phyloP scores from a whole-genome alignment of 1,140 invertebrate species.

The Melanaphis sacchari region DNA sequence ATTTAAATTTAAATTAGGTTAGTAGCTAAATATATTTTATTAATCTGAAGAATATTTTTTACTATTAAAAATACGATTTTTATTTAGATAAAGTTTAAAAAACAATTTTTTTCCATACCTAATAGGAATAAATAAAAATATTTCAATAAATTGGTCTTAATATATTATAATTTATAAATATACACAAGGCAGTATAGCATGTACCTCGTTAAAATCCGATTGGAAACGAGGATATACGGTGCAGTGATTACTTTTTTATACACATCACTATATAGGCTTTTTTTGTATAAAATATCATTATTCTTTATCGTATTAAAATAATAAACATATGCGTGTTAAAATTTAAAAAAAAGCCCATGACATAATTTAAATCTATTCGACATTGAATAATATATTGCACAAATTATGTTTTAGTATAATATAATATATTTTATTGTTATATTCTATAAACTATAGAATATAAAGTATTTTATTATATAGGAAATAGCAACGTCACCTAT shows the following conservation, averaged over 20 bases:
- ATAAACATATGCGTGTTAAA: conserved; percentile 24
- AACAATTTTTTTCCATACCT: neutral
- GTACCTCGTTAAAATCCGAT: conserved; percentile 24
- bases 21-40: neutral
- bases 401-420: neutral
- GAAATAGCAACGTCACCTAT: neutral
- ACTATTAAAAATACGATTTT: neutral
- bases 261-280: neutral
- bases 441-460: neutral
- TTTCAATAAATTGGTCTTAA: neutral
- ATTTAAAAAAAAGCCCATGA: conserved; percentile 26
- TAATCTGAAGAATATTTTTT: neutral
- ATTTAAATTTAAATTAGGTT: neutral
- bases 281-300: conserved; percentile 29
- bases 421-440: neutral
- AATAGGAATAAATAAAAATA: neutral
- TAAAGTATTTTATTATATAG: neutral
- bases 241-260: conserved; percentile 39
- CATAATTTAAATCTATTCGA: conserved; percentile 29
- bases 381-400: neutral
- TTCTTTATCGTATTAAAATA: neutral
- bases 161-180: neutral
- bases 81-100: neutral
- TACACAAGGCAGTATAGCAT: neutral
- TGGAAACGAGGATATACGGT: conserved; percentile 53